Evolutionary conservation across 2,113 vertebrate species (phyloP).

Genomic region (Rhombomys opimus): DNA sequence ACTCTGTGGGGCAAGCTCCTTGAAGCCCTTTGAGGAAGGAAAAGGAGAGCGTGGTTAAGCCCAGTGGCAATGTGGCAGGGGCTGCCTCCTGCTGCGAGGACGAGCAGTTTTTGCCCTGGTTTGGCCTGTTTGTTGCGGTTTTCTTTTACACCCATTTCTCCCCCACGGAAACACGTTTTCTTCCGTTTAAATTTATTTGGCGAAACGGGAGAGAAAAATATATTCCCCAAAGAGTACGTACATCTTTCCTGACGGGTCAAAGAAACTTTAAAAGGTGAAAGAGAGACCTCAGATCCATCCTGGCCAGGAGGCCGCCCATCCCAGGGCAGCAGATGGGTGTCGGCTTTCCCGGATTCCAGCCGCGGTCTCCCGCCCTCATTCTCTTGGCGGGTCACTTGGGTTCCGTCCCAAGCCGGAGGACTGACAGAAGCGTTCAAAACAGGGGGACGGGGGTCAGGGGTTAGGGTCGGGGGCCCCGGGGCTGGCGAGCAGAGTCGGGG

Average conservation of each 20-base stretch:
- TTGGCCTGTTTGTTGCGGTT: background rate
- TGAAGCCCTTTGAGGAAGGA: constrained; percentile 34
- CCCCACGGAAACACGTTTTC: background rate
- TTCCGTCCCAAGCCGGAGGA: background rate
- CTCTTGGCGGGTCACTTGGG: background rate
- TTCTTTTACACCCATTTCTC: background rate
- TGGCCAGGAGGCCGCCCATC: background rate
- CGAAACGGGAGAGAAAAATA: background rate
- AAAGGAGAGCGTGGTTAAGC: background rate
- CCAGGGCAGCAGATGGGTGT: background rate
- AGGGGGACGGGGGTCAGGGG: background rate
- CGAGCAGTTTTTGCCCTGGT: background rate
- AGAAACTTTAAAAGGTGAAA: background rate
- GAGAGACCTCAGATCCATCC: too few species aligned
- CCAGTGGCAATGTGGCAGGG: background rate
- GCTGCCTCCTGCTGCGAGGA: background rate
- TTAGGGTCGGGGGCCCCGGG: too few species aligned
- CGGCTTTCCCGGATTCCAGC: background rate
- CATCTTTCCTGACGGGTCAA: background rate
- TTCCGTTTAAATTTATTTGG: background rate
- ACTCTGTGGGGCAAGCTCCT: background rate
- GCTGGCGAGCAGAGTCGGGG: background rate
- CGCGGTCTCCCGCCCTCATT: background rate
- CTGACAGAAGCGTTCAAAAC: accelerated
- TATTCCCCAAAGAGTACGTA: background rate